Percentiles rank a stretch among this genome's conserved stretches.
Conservation (phyloP, 2,797 vertebrate genomes). For the Etheostoma perlongum region DNA sequence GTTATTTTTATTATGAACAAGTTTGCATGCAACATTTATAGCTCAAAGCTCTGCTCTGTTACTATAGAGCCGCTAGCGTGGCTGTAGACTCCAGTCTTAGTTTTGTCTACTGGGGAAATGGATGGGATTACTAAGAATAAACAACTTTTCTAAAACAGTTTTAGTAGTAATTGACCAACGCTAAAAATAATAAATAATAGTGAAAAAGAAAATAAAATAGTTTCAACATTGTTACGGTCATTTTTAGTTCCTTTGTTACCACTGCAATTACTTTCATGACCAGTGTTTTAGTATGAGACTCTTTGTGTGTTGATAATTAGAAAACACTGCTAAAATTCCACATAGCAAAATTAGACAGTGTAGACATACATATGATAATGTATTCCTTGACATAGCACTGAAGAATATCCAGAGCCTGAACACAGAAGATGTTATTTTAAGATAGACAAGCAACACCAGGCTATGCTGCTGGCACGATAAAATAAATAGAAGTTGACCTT, state of each 20-base stretch:
- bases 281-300: neutral
- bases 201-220: neutral
- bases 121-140: neutral
- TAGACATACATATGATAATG: neutral
- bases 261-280: neutral
- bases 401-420: neutral
- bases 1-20: neutral
- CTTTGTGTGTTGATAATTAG: neutral
- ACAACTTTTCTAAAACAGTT: too few relatives aligned
- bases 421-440: neutral
- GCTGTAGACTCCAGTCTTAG: too few relatives aligned
- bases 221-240: too few relatives aligned
- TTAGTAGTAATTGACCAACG: too few relatives aligned
- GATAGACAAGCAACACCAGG: neutral
- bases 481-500: conserved; percentile 47
- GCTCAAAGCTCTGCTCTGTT: neutral
- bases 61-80: neutral
- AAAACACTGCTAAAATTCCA: neutral
- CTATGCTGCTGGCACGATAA: conserved; percentile 1
- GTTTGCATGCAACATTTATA: neutral
- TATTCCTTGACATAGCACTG: neutral
- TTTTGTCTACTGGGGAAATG: neutral
- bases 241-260: too few relatives aligned
- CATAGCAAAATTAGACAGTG: neutral
- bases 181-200: neutral